Conservation (phyloP, 30 jellyfish, hydroid and myxozoan genomes). For the Aurelia sp. region DNA sequence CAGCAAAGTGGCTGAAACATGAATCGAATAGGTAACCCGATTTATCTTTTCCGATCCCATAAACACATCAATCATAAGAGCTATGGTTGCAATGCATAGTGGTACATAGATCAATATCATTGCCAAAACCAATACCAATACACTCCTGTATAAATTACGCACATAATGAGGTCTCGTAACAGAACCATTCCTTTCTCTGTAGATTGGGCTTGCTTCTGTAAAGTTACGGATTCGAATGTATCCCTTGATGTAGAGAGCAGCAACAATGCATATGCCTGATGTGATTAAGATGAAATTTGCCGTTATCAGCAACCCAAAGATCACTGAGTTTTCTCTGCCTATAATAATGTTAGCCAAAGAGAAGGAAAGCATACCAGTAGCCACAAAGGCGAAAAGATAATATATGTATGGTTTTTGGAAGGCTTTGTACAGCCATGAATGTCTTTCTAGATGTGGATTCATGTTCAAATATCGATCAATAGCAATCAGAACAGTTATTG, state of each 20-base stretch:
- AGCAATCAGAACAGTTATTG: constrained; percentile 7
- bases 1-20: neutral
- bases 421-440: too few species aligned
- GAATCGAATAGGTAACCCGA: neutral
- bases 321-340: too few species aligned
- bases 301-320: too few species aligned
- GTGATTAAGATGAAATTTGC: too few species aligned
- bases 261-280: neutral
- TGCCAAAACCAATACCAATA: too few species aligned
- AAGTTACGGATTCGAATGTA: neutral
- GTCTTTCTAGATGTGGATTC: neutral
- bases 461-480: constrained; percentile 44
- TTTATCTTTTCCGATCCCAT: too few species aligned
- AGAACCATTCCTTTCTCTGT: neutral
- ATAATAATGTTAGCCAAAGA: too few species aligned
- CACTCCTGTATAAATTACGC: too few species aligned
- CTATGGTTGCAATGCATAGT: neutral
- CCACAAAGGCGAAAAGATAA: too few species aligned
- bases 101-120: neutral
- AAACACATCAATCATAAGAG: neutral
- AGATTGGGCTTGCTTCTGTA: constrained; percentile 12
- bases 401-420: too few species aligned
- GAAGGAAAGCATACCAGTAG: too few species aligned
- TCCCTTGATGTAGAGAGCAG: constrained; percentile 13
- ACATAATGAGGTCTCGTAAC: neutral